Evolutionary conservation across 1,140 invertebrate species (phyloP).

Genomic region (Atopsyche davidsoni): DNA sequence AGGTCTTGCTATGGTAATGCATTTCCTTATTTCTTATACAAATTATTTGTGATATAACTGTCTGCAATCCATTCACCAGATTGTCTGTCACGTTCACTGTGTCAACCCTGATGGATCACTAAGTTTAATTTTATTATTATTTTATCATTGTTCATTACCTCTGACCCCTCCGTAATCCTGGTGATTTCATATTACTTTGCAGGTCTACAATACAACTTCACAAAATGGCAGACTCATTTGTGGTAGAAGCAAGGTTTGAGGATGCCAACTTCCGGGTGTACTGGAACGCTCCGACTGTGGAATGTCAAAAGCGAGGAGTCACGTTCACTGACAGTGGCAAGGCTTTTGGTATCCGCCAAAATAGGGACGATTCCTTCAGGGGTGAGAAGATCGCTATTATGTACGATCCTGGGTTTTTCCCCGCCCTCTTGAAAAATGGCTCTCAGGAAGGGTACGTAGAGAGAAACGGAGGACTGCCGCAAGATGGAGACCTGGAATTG

Average conservation of each 20-base stretch:
- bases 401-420: constrained; percentile 70
- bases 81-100: too few relatives aligned
- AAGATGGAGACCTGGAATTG: constrained; percentile 58
- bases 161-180: too few relatives aligned
- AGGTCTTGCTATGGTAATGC: too few relatives aligned
- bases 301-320: constrained; percentile 61
- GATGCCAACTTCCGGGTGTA: constrained; percentile 52
- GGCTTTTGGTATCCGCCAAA: constrained; percentile 63
- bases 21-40: too few relatives aligned
- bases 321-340: constrained; percentile 54
- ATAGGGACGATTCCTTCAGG: constrained; percentile 54
- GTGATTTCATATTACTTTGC: too few relatives aligned
- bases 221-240: too few relatives aligned
- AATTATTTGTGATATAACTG: too few relatives aligned
- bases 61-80: too few relatives aligned
- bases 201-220: too few relatives aligned
- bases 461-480: constrained; percentile 72
- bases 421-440: constrained; percentile 55
- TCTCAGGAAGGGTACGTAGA: constrained; percentile 38
- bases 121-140: too few relatives aligned
- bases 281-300: constrained; percentile 74
- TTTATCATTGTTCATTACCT: too few relatives aligned
- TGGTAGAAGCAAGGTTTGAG: constrained; percentile 4
- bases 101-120: too few relatives aligned
- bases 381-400: constrained; percentile 62